These are phyloP conservation scores for Pantherophis vulpinus DNA, from an alignment of 2,797 vertebrate species.

Conservation along the genomic window DNA sequence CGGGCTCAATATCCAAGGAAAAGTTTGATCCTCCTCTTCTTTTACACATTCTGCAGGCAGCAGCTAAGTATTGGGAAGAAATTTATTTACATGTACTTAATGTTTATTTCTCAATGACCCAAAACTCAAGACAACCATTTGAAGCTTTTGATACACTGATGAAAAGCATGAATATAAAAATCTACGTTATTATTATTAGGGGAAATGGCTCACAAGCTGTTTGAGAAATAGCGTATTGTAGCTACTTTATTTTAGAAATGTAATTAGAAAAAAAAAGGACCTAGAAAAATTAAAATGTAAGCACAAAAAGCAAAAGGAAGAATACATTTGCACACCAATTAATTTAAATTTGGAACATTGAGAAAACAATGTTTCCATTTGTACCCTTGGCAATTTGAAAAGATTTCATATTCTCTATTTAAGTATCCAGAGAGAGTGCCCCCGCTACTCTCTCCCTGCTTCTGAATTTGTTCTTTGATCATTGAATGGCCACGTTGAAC, in stretches of 20 bases:
- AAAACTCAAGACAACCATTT: background rate
- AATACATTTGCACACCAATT: background rate
- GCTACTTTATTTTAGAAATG: background rate
- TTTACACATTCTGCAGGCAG: background rate
- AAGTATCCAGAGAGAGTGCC: background rate
- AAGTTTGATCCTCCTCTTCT: background rate
- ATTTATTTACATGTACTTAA: background rate
- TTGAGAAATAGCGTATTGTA: background rate
- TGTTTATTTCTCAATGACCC: background rate
- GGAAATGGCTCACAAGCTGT: background rate
- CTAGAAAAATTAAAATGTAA: background rate
- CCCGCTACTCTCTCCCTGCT: fast-evolving
- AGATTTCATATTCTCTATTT: background rate
- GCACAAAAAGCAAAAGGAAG: background rate
- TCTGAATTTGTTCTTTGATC: background rate
- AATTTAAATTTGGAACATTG: background rate
- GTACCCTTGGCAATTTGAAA: background rate
- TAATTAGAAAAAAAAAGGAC: background rate
- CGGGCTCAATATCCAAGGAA: background rate
- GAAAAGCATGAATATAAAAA: background rate
- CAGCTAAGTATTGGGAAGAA: background rate
- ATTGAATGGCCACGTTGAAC: background rate
- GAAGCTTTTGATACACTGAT: background rate
- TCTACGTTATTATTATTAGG: background rate
- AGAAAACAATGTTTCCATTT: background rate